These are phyloP conservation scores for Cephus nigrinus DNA, from an alignment of 2,888 invertebrate species.

Conservation along the genomic window DNA sequence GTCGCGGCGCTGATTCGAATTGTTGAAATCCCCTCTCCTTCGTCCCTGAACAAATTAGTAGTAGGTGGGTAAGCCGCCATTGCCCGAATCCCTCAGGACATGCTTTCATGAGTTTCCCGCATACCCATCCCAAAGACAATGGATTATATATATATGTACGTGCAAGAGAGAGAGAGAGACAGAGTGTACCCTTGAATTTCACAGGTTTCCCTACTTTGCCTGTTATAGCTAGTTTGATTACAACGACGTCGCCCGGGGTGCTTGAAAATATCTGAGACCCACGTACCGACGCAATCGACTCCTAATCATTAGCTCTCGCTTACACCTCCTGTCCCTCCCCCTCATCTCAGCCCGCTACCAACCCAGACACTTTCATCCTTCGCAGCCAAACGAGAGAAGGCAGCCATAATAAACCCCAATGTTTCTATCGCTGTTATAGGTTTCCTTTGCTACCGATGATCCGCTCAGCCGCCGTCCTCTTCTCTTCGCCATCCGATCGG, in stretches of 20 bases:
- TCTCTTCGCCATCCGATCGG: slow-evolving; percentile 1
- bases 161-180: background rate
- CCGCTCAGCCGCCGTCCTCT: background rate
- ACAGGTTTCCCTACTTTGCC: background rate
- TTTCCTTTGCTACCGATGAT: background rate
- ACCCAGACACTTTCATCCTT: background rate
- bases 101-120: background rate
- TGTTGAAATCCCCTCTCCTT: background rate
- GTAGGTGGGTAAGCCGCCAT: background rate
- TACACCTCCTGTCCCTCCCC: background rate
- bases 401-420: background rate
- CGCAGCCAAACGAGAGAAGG: background rate
- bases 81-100: background rate
- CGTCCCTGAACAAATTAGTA: background rate
- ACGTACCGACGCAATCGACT: background rate
- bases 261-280: background rate
- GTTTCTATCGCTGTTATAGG: background rate
- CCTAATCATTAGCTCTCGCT: slow-evolving; percentile 1
- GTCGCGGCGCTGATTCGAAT: background rate
- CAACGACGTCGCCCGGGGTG: background rate
- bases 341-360: too few relatives aligned
- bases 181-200: background rate
- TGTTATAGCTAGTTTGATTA: background rate
- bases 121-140: background rate
- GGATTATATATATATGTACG: background rate